Base-by-base conservation (phyloP, 2,113 vertebrate genomes). In the Odontophorus gujanensis region DNA sequence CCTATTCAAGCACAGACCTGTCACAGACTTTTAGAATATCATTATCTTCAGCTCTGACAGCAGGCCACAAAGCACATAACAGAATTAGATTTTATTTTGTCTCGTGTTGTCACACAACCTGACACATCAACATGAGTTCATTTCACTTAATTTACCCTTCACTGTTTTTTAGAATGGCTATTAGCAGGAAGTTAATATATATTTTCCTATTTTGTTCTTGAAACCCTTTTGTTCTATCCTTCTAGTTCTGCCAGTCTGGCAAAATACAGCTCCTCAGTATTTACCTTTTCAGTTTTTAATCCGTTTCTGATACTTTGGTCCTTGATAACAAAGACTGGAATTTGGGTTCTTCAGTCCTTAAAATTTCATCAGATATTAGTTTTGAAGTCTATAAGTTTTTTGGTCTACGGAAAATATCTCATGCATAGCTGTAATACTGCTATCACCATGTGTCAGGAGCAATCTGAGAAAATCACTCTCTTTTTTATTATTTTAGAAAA, bases 31-130 rank as follows among this genome's bases (percentile, higher is more conserved):
- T 51, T 38, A 92, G 51, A 53, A 68, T 8, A 67, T 78, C 40
- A 2, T 78, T 95, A 66, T 21, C 57, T 86, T 90, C 62, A 86
- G 30, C 73, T 86, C 36, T 90, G 73, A 90, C 79, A 91, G 68
- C 51, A 81, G 65, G 43, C 51, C 81, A 85, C 51, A 91, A 72
- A 8, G n/a, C 47, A 42, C 71, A 87, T 55, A 68, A 57, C 28
- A 77, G 63, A 90, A 94, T 84, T 91, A 92, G 55, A 94, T 94
- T 94, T 91, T 77, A 87, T 83, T 89, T 83, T 83, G 28, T 43
- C 28, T 87, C 3, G 0, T 42, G 20, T 74, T 88, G 26, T 67
- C 14, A 0, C 40, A 48, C 68, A 90, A 87, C n/a, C 58, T 81
- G 69, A 88, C 57, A 78, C 4, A 28, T 91, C 76, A 91, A 61